These are phyloP conservation scores for Epinephelus cyanopodus DNA, from an alignment of 2,113 vertebrate genomes.

Conservation along the genomic window DNA sequence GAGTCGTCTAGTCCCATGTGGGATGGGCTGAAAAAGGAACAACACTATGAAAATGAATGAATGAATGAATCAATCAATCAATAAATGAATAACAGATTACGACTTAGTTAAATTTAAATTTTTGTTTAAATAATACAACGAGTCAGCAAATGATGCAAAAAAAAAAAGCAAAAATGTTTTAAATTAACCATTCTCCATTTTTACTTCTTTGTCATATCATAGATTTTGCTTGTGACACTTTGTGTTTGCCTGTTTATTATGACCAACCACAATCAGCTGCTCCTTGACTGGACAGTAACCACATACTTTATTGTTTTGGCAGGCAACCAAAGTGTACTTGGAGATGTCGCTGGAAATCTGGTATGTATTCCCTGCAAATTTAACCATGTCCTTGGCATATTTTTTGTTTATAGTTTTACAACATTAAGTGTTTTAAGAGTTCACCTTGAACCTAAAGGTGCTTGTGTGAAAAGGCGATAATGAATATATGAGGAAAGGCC, in stretches of 20 bases:
- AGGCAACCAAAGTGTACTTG: conserved; percentile 94
- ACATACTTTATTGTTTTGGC: conserved; percentile 64
- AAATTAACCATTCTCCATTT: background rate
- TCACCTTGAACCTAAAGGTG: background rate
- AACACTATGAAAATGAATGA: too few species aligned
- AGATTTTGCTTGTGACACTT: background rate
- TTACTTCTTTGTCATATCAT: background rate
- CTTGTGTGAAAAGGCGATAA: background rate
- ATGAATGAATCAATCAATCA: too few species aligned
- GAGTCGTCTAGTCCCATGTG: too few species aligned
- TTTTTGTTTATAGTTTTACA: conserved; percentile 7
- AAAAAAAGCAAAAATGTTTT: background rate
- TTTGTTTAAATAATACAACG: background rate
- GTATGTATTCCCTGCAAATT: conserved; percentile 83
- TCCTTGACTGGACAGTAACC: conserved; percentile 19
- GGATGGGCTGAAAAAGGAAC: too few species aligned
- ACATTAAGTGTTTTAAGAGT: background rate
- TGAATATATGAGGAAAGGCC: background rate
- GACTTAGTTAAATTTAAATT: background rate
- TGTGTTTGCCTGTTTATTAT: background rate
- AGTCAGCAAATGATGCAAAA: background rate
- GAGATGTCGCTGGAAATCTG: conserved; percentile 94
- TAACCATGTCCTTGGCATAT: too few species aligned
- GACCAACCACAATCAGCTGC: background rate
- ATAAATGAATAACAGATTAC: background rate